A percentile compares a stretch with the other conserved stretches of the same genome.
These are phyloP conservation scores for Taxidea taxus DNA, from an alignment of 2,113 vertebrate species.

Conservation along the genomic window DNA sequence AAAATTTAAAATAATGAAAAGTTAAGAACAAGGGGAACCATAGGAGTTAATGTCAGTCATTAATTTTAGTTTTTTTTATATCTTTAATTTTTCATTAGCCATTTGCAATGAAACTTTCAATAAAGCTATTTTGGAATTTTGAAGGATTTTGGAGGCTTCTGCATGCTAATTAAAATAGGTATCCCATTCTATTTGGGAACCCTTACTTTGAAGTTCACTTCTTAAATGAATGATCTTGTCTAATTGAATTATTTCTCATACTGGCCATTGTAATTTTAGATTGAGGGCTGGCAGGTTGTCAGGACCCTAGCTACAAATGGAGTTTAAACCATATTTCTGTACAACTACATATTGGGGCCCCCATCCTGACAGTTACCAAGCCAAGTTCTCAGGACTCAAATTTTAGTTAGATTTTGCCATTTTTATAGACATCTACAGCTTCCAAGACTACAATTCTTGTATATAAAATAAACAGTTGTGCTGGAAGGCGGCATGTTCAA, in stretches of 20 bases:
- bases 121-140: background rate
- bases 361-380: background rate
- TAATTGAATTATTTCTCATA: background rate
- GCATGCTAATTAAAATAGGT: background rate
- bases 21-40: background rate
- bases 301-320: background rate
- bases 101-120: background rate
- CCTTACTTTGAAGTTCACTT: background rate
- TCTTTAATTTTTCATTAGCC: background rate
- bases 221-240: background rate
- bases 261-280: background rate
- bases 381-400: background rate
- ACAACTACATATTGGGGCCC: background rate
- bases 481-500: background rate
- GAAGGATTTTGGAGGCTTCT: background rate
- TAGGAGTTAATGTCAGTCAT: background rate
- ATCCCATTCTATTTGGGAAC: background rate
- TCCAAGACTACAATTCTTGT: background rate
- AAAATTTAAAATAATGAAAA: no score
- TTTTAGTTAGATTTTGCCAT: background rate
- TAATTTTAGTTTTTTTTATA: background rate
- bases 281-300: background rate
- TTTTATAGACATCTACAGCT: background rate
- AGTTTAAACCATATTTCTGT: background rate
- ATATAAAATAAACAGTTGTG: background rate